Conservation (phyloP, 1,140 invertebrate genomes). For the Plutomurus gul region DNA sequence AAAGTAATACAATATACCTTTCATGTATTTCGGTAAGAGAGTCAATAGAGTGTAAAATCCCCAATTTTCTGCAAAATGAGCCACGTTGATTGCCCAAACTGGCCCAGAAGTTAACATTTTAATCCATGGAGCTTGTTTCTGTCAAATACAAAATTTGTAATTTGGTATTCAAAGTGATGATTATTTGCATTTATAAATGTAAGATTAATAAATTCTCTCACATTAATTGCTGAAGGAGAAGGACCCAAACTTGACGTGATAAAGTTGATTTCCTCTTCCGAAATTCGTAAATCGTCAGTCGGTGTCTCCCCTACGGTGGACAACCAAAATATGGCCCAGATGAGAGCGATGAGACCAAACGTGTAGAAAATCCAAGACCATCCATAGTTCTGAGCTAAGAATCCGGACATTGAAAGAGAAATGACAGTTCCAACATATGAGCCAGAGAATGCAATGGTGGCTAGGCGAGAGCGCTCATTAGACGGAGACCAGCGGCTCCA, state of each 20-base stretch:
- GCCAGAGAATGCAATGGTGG: conserved; percentile 78
- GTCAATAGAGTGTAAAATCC: conserved; percentile 61
- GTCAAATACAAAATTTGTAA: background rate
- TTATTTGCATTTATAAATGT: background rate
- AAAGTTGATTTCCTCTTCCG: conserved; percentile 74
- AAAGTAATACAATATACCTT: conserved; percentile 62
- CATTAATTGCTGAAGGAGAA: background rate
- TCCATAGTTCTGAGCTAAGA: conserved; percentile 72
- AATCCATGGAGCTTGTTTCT: conserved; percentile 72
- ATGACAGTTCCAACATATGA: conserved; percentile 82
- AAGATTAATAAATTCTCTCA: background rate
- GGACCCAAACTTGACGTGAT: conserved; percentile 65
- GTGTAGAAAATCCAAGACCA: conserved; percentile 90
- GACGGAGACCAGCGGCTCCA: conserved; percentile 89
- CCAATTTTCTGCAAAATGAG: conserved; percentile 95
- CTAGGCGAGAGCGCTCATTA: conserved; percentile 75
- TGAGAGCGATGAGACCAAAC: conserved; percentile 67
- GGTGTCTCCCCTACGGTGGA: conserved; percentile 73
- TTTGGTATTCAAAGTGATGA: background rate
- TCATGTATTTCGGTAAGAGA: conserved; percentile 89
- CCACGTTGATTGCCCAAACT: conserved; percentile 87
- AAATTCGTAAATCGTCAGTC: conserved; percentile 74
- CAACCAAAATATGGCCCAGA: conserved; percentile 75
- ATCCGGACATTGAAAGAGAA: conserved; percentile 74
- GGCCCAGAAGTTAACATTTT: conserved; percentile 78